Evolutionary conservation across 2,888 invertebrate genomes (phyloP).

Genomic region (Sphaerophoria taeniata): DNA sequence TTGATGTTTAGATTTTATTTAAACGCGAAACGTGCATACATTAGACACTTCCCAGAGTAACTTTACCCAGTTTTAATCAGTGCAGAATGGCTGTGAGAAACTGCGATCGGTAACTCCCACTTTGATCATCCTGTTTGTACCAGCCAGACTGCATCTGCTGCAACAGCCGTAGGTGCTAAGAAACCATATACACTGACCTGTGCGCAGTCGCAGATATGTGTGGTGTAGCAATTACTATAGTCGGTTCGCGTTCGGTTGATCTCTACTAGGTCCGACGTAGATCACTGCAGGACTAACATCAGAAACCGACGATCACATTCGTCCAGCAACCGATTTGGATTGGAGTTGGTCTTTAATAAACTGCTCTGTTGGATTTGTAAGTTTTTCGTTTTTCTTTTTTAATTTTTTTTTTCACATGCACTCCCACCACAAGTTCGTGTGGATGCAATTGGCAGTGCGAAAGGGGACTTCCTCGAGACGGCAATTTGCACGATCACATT

Average conservation of each 20-base stretch:
- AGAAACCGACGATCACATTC: slow-evolving; percentile 56
- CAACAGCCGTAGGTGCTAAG: slow-evolving; percentile 37
- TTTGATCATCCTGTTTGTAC: slow-evolving; percentile 49
- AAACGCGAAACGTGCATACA: slow-evolving; percentile 60
- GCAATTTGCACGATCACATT: slow-evolving; percentile 73
- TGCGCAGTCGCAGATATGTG: too few species aligned
- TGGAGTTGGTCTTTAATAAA: slow-evolving; percentile 55
- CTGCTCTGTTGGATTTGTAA: slow-evolving; percentile 34
- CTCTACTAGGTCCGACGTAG: slow-evolving; percentile 55
- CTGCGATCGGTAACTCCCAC: slow-evolving; percentile 66
- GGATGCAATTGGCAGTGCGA: slow-evolving; percentile 51
- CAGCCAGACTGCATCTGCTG: slow-evolving; percentile 59
- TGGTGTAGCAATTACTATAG: slow-evolving; percentile 56
- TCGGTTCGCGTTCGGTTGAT: neutral
- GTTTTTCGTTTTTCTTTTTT: slow-evolving; percentile 19
- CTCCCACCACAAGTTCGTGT: slow-evolving; percentile 60
- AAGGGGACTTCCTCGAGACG: slow-evolving; percentile 43
- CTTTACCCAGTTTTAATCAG: slow-evolving; percentile 54
- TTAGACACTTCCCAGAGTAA: slow-evolving; percentile 32
- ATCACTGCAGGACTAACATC: slow-evolving; percentile 50
- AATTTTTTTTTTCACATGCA: slow-evolving; percentile 66
- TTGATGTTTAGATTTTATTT: slow-evolving; percentile 43
- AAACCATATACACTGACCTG: slow-evolving; percentile 3
- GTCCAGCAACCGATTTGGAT: slow-evolving; percentile 58
- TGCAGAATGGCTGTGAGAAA: slow-evolving; percentile 63